Conservation (phyloP, 2,797 vertebrate genomes). For the Myiotriccus ornatus region DNA sequence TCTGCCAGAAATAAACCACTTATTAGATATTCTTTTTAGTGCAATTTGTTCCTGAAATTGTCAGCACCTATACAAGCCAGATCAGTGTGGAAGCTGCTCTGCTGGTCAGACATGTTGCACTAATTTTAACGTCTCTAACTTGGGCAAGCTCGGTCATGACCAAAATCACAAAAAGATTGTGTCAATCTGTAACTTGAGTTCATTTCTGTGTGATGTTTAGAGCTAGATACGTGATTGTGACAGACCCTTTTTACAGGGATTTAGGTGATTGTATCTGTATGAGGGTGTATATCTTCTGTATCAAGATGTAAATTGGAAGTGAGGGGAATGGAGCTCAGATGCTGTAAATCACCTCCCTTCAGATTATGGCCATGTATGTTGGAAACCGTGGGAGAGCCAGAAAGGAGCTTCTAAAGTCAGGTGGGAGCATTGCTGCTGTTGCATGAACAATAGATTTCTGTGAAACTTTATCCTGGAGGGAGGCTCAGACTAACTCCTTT, state of each 20-base stretch:
- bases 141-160: not conserved
- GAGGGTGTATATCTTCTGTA: not conserved
- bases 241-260: not conserved
- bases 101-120: not conserved
- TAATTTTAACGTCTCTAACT: not conserved
- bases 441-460: not conserved
- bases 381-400: not conserved
- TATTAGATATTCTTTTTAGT: not conserved
- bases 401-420: not conserved
- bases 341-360: not conserved
- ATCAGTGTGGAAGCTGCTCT: not conserved
- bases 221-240: not conserved
- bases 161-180: not conserved
- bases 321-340: not conserved
- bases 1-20: not conserved
- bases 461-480: not conserved
- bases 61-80: not conserved
- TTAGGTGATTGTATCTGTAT: not conserved
- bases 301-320: not conserved
- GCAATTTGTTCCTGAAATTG: slow-evolving; percentile 10
- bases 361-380: not conserved
- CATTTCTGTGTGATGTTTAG: not conserved
- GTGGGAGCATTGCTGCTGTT: not conserved
- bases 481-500: not conserved
- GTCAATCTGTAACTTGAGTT: not conserved